A percentile compares a stretch with the other conserved stretches of the same genome.
Conservation (phyloP, 2,797 vertebrate genomes). For the Chlorospingus flavigularis region DNA sequence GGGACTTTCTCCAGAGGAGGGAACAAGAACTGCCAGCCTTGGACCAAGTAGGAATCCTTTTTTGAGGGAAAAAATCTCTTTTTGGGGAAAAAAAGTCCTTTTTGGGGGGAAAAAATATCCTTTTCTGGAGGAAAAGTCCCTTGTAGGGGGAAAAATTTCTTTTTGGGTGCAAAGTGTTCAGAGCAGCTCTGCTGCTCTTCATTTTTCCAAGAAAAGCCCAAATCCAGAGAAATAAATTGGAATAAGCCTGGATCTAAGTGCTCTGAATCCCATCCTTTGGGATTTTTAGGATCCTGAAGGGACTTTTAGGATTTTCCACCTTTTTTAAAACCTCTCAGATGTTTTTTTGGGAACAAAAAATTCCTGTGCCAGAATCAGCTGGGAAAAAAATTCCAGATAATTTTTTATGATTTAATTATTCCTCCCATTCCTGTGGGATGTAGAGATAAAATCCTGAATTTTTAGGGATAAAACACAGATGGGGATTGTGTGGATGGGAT, state of each 20-base stretch:
- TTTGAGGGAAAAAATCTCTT: neutral
- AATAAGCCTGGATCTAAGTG: neutral
- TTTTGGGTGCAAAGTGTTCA: neutral
- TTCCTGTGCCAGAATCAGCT: neutral
- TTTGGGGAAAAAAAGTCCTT: neutral
- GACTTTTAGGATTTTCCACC: neutral
- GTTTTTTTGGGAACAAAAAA: neutral
- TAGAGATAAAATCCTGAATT: neutral
- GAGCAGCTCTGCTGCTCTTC: neutral
- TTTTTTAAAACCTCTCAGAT: neutral
- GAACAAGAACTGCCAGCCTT: constrained; percentile 65
- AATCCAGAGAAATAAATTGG: accelerated
- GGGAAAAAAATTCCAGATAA: neutral
- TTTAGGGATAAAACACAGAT: neutral
- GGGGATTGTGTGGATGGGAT: neutral
- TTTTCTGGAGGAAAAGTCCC: neutral
- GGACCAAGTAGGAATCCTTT: constrained; percentile 76
- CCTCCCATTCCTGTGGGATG: neutral
- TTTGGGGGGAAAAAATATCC: neutral
- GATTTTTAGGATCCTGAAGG: neutral
- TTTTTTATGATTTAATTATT: neutral
- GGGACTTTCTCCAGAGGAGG: constrained; percentile 68
- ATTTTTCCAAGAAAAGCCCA: neutral
- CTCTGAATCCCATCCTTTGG: accelerated
- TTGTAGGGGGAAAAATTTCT: too few species aligned